phyloP scores from a whole-genome alignment of 2,113 vertebrate species.

The Hiodon alosoides region DNA sequence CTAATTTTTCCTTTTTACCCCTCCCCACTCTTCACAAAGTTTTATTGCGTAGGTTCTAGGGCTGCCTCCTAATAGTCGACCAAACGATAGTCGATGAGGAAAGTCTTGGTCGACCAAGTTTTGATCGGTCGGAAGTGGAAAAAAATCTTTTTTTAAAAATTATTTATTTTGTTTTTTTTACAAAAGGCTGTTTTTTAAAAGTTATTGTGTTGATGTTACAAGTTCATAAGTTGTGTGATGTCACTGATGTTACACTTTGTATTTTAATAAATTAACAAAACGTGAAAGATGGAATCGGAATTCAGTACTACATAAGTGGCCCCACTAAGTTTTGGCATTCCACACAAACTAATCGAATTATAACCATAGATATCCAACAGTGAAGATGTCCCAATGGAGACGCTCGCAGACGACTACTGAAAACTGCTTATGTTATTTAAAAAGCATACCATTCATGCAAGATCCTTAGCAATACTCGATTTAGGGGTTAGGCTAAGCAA shows the following conservation, averaged over 20 bases:
- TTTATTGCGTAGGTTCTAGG: no score
- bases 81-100: no score
- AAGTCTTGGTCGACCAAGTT: no score
- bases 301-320: not conserved
- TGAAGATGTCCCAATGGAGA: not conserved
- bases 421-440: not conserved
- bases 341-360: not conserved
- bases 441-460: not conserved
- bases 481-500: not conserved
- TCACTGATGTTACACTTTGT: no score
- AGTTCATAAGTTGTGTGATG: no score
- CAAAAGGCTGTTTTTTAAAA: no score
- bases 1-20: not conserved
- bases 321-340: not conserved
- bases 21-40: not conserved
- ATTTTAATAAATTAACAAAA: no score
- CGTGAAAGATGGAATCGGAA: no score
- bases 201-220: no score
- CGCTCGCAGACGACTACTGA: not conserved
- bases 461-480: not conserved
- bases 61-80: no score
- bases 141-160: not conserved
- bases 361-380: not conserved
- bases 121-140: not conserved
- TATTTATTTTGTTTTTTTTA: no score